A percentile compares a stretch with the other conserved stretches of the same genome.
Evolutionary conservation across 2,797 vertebrate genomes (phyloP).

Genomic region (Echeneis naucrates): DNA sequence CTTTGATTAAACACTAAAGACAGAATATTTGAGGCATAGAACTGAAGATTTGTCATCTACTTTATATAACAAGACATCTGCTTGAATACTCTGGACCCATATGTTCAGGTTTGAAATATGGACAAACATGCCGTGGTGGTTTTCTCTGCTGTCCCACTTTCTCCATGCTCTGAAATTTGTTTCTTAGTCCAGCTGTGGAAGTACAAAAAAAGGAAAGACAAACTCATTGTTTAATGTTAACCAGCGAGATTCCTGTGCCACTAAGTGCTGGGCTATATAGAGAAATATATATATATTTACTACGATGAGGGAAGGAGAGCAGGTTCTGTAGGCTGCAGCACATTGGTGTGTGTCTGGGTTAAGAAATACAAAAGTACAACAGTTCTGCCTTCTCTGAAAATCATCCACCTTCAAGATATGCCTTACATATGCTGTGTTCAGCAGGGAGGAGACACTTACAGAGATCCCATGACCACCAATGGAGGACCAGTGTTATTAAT

Average conservation of each 20-base stretch:
- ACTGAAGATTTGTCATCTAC: not conserved
- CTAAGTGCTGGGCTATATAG: constrained; percentile 48
- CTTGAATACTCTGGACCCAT: not conserved
- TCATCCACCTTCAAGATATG: not conserved
- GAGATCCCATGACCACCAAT: constrained; percentile 15
- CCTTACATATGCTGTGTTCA: constrained; percentile 22
- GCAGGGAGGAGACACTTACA: not conserved
- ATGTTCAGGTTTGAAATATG: not conserved
- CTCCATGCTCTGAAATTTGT: not conserved
- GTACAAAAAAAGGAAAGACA: not conserved
- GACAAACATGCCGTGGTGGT: constrained; percentile 2
- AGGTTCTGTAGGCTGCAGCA: constrained; percentile 17
- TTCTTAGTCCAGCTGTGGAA: not conserved
- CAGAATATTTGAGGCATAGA: not conserved
- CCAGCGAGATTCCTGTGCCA: constrained; percentile 61
- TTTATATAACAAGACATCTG: not conserved
- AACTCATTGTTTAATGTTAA: constrained; percentile 53
- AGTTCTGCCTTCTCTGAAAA: constrained; percentile 11
- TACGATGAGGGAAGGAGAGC: constrained; percentile 18
- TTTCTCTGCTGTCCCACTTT: not conserved
- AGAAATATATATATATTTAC: constrained; percentile 67
- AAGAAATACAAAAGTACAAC: not conserved
- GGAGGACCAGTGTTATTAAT: constrained; percentile 36
- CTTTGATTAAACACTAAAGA: not conserved
- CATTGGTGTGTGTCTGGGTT: constrained; percentile 21